A percentile compares a stretch with the other conserved stretches of the same genome.
Conservation (phyloP, 1,140 invertebrate genomes). For the Brachionus angularis region DNA sequence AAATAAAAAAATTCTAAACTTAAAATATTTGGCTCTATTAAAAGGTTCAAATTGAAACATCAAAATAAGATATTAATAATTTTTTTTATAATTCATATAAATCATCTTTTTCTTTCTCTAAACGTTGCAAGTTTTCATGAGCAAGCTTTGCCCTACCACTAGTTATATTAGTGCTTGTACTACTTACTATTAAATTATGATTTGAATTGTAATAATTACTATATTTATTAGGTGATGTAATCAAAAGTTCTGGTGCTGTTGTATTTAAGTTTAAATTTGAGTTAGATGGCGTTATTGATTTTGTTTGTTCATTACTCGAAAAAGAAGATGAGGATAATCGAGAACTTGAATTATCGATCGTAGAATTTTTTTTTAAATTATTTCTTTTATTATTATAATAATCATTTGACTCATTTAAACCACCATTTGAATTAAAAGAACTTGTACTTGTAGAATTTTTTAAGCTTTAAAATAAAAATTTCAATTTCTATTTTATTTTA, state of each 20-base stretch:
- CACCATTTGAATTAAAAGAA: background rate
- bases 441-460: background rate
- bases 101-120: constrained; percentile 26
- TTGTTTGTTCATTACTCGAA: no score
- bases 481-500: no score
- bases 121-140: constrained; percentile 17
- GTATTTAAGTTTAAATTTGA: no score
- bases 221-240: background rate
- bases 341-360: constrained; percentile 15
- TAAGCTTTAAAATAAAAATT: no score
- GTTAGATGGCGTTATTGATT: no score
- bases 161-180: background rate
- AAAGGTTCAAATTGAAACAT: no score
- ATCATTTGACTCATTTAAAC: no score
- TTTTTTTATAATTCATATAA: constrained; percentile 24
- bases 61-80: no score
- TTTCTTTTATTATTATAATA: background rate
- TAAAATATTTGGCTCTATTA: no score
- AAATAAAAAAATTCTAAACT: no score
- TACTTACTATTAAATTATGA: background rate
- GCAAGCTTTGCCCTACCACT: background rate
- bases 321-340: no score
- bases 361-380: background rate
- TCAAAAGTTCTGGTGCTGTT: constrained; percentile 13
- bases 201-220: background rate